Evolutionary conservation across 2,888 invertebrate genomes (phyloP).

Genomic region (Prionchulus punctatus): DNA sequence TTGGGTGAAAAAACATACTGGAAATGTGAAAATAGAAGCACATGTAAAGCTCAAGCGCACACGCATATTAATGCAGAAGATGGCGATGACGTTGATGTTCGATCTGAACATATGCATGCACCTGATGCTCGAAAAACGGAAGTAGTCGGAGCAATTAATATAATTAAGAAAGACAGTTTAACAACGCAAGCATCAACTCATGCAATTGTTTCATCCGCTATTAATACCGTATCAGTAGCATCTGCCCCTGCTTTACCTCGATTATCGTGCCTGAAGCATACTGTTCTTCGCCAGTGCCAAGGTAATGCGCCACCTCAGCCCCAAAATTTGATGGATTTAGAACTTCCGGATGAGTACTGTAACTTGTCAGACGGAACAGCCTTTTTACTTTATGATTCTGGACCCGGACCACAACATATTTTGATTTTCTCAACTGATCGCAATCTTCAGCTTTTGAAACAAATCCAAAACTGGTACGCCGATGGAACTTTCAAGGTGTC

Average conservation of each 20-base stretch:
- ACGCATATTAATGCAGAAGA: not conserved
- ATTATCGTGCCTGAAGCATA: not conserved
- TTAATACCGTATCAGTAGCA: not conserved
- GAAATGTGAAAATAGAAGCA: not conserved
- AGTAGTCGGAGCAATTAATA: not conserved
- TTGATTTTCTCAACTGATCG: not conserved
- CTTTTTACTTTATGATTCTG: not conserved
- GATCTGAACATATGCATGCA: not conserved
- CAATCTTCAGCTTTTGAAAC: not conserved
- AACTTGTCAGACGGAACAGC: not conserved
- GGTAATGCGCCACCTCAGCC: not conserved
- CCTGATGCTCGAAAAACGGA: not conserved
- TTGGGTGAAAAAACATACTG: not conserved
- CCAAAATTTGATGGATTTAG: not conserved
- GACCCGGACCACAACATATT: not conserved
- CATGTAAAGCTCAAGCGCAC: not conserved
- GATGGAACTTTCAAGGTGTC: not conserved
- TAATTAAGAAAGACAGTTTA: not conserved
- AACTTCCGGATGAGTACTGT: not conserved
- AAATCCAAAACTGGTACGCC: not conserved
- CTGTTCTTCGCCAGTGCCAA: not conserved
- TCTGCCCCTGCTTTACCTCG: not conserved
- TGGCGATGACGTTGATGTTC: not conserved
- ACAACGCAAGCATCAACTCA: not conserved
- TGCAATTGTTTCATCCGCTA: not conserved